Percentiles rank a stretch among this genome's conserved stretches.
These are phyloP conservation scores for Drosophila prosaltans DNA, from an alignment of 1,140 invertebrate genomes.

Conservation along the genomic window DNA sequence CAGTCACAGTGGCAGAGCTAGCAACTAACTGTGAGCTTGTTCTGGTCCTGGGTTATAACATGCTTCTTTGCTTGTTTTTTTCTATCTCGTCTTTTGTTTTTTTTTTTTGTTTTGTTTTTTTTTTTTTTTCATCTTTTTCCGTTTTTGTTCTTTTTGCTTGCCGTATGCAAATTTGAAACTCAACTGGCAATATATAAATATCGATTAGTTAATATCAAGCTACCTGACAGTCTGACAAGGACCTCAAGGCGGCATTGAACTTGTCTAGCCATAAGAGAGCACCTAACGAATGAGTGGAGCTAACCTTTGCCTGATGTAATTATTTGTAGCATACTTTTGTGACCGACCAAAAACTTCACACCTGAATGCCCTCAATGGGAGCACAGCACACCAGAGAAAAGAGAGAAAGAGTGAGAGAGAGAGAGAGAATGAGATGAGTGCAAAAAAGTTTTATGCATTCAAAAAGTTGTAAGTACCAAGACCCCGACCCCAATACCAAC, in stretches of 20 bases:
- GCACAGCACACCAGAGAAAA: conserved; percentile 1
- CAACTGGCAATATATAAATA: conserved; percentile 59
- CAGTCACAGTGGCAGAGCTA: conserved; percentile 31
- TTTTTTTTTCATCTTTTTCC: conserved; percentile 12
- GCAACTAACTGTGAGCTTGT: conserved; percentile 33
- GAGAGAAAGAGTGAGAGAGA: conserved; percentile 5
- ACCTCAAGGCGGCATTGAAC: conserved; percentile 66
- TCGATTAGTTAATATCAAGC: conserved; percentile 75
- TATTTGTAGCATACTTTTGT: conserved; percentile 77
- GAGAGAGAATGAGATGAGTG: conserved; percentile 36
- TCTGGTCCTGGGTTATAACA: conserved; percentile 32
- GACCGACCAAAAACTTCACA: conserved; percentile 75
- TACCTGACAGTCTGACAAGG: conserved; percentile 68
- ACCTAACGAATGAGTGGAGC: conserved; percentile 15
- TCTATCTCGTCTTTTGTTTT: neutral
- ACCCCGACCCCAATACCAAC: conserved; percentile 14
- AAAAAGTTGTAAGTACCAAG: conserved; percentile 60
- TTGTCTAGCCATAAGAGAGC: conserved; percentile 48
- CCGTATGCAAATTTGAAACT: conserved; percentile 59
- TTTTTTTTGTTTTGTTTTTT: conserved; percentile 19
- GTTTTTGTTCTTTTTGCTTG: conserved; percentile 25
- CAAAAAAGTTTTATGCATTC: conserved; percentile 69
- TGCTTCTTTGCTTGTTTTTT: conserved; percentile 6
- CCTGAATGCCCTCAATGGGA: conserved; percentile 59
- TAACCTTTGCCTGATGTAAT: conserved; percentile 78